These are phyloP conservation scores for Saccostrea echinata DNA, from an alignment of 1,140 invertebrate species.

Conservation along the genomic window DNA sequence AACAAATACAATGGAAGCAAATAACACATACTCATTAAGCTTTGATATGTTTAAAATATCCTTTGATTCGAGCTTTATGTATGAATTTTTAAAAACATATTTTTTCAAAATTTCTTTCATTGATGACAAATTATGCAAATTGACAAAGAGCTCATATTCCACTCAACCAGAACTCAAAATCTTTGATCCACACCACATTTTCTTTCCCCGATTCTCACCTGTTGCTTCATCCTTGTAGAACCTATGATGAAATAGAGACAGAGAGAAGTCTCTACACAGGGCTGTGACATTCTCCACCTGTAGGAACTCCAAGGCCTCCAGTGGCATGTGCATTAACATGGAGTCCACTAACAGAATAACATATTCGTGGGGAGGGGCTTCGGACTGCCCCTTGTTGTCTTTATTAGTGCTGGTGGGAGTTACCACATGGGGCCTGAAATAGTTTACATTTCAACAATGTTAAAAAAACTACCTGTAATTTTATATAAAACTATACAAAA, in stretches of 20 bases:
- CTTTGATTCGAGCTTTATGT: too few species aligned
- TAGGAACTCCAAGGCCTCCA: conserved; percentile 75
- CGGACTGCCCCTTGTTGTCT: conserved; percentile 40
- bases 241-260: conserved; percentile 76
- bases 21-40: too few species aligned
- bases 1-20: background rate
- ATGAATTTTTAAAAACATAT: too few species aligned
- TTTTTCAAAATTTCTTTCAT: too few species aligned
- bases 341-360: conserved; percentile 76
- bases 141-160: background rate
- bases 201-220: conserved; percentile 51
- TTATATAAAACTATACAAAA: too few species aligned
- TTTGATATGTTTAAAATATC: too few species aligned
- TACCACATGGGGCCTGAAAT: conserved; percentile 56
- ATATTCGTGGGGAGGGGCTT: conserved; percentile 67
- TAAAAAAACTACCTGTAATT: too few species aligned
- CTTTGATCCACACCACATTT: background rate
- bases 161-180: background rate
- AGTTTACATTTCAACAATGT: background rate
- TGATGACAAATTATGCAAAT: background rate
- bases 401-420: conserved; percentile 56
- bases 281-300: conserved; percentile 70
- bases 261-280: conserved; percentile 77
- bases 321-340: conserved; percentile 76
- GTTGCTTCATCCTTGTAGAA: conserved; percentile 63